A percentile compares a stretch with the other conserved stretches of the same genome.
Evolutionary conservation across 2,888 invertebrate genomes (phyloP).

Genomic region (Acleris literana): DNA sequence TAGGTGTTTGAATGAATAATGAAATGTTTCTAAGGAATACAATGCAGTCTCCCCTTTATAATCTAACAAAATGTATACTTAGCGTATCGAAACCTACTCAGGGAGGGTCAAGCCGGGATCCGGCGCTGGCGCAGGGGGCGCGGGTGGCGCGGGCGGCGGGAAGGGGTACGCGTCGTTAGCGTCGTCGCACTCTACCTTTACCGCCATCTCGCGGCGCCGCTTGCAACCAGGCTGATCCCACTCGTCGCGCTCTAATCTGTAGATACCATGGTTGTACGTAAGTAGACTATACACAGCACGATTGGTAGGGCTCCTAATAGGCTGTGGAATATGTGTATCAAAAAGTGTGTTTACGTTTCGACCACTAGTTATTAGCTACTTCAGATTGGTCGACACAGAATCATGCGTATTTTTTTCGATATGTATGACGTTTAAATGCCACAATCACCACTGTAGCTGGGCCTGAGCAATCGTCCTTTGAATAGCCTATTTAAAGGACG

Average conservation of each 20-base stretch:
- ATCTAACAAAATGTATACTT: slow-evolving; percentile 20
- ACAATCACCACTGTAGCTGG: no score
- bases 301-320: no score
- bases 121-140: slow-evolving; percentile 57
- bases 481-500: no score
- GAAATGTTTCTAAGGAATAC: no score
- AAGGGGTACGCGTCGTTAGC: slow-evolving; percentile 88
- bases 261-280: slow-evolving; percentile 52
- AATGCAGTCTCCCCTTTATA: background rate
- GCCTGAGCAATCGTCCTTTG: no score
- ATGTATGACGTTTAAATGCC: no score
- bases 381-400: no score
- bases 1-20: no score
- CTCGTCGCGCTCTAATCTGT: slow-evolving; percentile 79
- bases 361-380: no score
- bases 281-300: background rate
- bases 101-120: slow-evolving; percentile 51
- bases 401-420: no score
- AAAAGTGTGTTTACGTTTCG: no score
- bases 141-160: slow-evolving; percentile 73
- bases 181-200: slow-evolving; percentile 89
- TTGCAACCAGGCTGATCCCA: slow-evolving; percentile 78
- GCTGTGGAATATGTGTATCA: no score
- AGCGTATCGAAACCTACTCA: slow-evolving; percentile 40
- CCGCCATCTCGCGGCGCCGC: slow-evolving; percentile 84